Evolutionary conservation across 1,140 invertebrate genomes (phyloP).

Genomic region (Aplysia californica): DNA sequence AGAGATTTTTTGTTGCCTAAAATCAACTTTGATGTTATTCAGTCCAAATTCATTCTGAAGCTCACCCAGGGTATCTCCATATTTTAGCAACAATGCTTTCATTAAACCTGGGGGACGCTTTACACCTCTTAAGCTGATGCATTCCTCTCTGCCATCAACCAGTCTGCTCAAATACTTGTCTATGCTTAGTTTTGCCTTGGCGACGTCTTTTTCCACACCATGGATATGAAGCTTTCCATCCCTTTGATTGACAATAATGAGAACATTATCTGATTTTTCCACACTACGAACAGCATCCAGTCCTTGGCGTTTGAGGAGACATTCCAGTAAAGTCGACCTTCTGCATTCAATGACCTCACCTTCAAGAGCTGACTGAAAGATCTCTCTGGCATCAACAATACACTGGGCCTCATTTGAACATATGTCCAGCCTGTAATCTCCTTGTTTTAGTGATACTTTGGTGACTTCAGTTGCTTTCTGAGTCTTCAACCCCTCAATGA

Average conservation of each 20-base stretch:
- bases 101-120: slow-evolving; percentile 49
- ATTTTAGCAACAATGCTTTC: slow-evolving; percentile 46
- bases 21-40: slow-evolving; percentile 33
- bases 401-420: slow-evolving; percentile 27
- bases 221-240: neutral
- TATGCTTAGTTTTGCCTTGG: neutral
- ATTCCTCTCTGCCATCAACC: slow-evolving; percentile 12
- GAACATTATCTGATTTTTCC: neutral
- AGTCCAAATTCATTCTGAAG: slow-evolving; percentile 29
- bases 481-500: slow-evolving; percentile 7
- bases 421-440: slow-evolving; percentile 36
- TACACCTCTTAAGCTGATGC: slow-evolving; percentile 33
- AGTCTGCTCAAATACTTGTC: neutral
- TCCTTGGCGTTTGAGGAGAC: slow-evolving; percentile 39
- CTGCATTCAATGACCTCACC: slow-evolving; percentile 41
- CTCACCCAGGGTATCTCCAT: slow-evolving; percentile 36
- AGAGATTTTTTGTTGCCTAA: slow-evolving; percentile 40
- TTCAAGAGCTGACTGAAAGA: slow-evolving; percentile 35
- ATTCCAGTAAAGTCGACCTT: neutral
- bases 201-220: neutral
- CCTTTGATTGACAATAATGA: slow-evolving; percentile 1
- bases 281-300: slow-evolving; percentile 10
- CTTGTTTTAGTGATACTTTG: slow-evolving; percentile 20
- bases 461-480: slow-evolving; percentile 1
- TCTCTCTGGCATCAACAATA: slow-evolving; percentile 32